Evolutionary conservation across 1,140 invertebrate species (phyloP).

Genomic region (Drosophila malerkotliana): DNA sequence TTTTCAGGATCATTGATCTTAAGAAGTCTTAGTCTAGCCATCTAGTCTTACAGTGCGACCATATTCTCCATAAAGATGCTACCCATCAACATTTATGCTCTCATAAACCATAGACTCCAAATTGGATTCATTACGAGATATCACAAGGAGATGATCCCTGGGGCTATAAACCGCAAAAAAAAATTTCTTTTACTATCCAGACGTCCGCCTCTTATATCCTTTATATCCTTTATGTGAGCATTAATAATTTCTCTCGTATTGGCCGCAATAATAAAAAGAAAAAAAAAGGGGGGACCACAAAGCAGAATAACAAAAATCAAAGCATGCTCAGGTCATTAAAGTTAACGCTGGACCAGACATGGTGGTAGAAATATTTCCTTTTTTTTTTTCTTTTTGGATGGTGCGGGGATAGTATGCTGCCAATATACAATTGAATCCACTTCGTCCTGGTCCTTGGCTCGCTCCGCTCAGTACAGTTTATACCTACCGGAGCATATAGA

Average conservation of each 20-base stretch:
- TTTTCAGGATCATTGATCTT: no score
- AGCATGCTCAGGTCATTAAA: conserved; percentile 76
- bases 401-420: conserved; percentile 32
- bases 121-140: conserved; percentile 23
- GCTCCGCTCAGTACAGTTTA: no score
- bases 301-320: conserved; percentile 74
- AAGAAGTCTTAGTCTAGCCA: no score
- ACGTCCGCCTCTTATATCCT: background rate
- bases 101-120: conserved; percentile 28
- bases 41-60: no score
- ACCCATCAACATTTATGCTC: conserved; percentile 32
- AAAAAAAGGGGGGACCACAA: conserved; percentile 35
- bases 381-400: background rate
- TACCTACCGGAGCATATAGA: background rate
- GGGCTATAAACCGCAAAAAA: conserved; percentile 45
- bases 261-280: conserved; percentile 62
- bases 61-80: background rate
- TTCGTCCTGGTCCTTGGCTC: background rate
- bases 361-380: conserved; percentile 8
- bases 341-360: conserved; percentile 33
- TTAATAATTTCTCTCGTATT: conserved; percentile 73
- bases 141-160: conserved; percentile 22
- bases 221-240: conserved; percentile 41
- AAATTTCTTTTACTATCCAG: conserved; percentile 38
- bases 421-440: conserved; percentile 50